A percentile compares a stretch with the other conserved stretches of the same genome.
phyloP scores from a whole-genome alignment of 2,888 invertebrate genomes.

The Aphidoletes aphidimyza region DNA sequence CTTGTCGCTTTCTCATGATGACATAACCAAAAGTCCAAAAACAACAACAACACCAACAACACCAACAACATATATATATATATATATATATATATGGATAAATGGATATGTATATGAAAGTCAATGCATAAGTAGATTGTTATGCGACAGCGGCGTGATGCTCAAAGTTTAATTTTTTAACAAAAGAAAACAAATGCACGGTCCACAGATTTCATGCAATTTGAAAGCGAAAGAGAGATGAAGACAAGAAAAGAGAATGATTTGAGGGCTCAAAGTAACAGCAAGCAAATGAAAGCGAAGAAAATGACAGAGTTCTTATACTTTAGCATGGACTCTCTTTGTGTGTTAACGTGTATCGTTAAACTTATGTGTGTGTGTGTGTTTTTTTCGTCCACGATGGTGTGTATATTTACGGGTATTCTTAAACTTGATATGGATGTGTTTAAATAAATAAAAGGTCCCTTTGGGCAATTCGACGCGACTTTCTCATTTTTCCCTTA shows the following conservation, averaged over 20 bases:
- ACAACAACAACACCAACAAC: neutral
- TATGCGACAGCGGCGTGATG: no score
- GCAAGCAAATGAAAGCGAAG: neutral
- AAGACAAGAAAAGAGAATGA: no score
- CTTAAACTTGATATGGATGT: slow-evolving; percentile 33
- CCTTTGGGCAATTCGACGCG: slow-evolving; percentile 42
- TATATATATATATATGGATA: no score
- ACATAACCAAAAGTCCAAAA: neutral
- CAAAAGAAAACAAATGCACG: neutral
- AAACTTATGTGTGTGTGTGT: neutral
- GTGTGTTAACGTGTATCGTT: no score
- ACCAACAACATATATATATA: neutral
- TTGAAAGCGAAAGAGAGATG: no score
- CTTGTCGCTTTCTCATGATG: neutral
- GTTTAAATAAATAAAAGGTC: slow-evolving; percentile 51
- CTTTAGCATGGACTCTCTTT: neutral
- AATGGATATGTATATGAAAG: no score
- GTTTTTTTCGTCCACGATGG: neutral
- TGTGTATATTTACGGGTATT: slow-evolving; percentile 7
- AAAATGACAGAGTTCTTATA: neutral
- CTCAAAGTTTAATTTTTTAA: neutral
- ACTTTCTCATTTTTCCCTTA: slow-evolving; percentile 26
- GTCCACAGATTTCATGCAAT: slow-evolving; percentile 27
- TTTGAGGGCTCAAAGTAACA: neutral
- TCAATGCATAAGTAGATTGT: no score